Evolutionary conservation across 2,113 vertebrate genomes (phyloP).

Genomic region (Zosterops lateralis): DNA sequence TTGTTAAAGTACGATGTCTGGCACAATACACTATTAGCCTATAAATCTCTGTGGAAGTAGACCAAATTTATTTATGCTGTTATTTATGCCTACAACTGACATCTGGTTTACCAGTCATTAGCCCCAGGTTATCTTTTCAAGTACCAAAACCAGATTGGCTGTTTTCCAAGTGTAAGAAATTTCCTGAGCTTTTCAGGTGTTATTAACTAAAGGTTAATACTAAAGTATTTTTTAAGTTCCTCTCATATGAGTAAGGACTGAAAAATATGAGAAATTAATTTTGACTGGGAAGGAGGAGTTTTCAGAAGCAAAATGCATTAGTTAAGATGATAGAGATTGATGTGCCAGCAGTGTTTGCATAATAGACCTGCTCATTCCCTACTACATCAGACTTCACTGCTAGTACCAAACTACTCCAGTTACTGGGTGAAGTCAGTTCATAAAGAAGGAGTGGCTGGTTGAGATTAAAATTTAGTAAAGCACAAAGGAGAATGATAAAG

Average conservation of each 20-base stretch:
- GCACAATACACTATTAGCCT: neutral
- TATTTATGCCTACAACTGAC: neutral
- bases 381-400: neutral
- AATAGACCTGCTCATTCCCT: neutral
- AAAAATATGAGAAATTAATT: neutral
- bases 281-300: neutral
- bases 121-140: neutral
- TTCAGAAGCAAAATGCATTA: neutral
- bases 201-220: neutral
- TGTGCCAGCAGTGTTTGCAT: neutral
- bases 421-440: neutral
- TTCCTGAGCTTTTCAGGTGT: neutral
- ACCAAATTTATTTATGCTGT: neutral
- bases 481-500: neutral
- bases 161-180: neutral
- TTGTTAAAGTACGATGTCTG: neutral
- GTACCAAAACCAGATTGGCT: neutral
- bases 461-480: neutral
- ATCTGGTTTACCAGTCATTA: neutral
- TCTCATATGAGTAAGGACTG: neutral
- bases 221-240: neutral
- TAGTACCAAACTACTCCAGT: neutral
- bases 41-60: neutral
- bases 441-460: neutral
- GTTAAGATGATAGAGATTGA: neutral